Base-by-base conservation (phyloP, 2,113 vertebrate species). In the Myxocyprinus asiaticus region DNA sequence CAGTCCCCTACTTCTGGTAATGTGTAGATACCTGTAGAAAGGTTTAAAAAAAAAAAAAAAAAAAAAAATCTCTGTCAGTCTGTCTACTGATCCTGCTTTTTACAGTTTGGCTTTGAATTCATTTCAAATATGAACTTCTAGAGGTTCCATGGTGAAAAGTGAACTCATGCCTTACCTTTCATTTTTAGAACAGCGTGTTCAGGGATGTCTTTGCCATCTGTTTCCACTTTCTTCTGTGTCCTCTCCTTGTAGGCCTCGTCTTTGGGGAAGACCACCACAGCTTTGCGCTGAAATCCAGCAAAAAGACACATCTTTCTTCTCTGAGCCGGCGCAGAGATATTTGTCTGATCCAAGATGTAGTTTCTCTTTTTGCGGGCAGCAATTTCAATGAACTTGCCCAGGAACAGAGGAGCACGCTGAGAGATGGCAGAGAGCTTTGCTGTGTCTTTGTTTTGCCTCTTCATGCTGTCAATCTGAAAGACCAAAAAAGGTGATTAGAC, bases 301-400 rank as follows among this genome's bases (percentile, higher is more conserved):
- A 99, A 99, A 86, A 99, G 91, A 91, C 98, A 99, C 98, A 99
- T 99, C 95, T 99, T 99, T 93, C 97, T 96, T 89, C 96, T 96
- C 94, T 99, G 98, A 88, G 97, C 98, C 6, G 96, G 95, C 83
- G 95, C 95, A 70, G 97, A 98, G 86, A 99, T 94, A 87, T 99
- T 99, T 77, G 98, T 99, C 97, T 99, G 98, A 92, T 99, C 98
- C 87, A 99, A 85, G 90, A 99, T 99, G 88, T 98, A 99, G 91
- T 99, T 96, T 81, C 97, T 94, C 90, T 99, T 99, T 86, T 99
- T 99, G 67, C 97, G 97, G 78, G 97, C 98, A 58, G 97, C 98
- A 33, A 99, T 99, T 90, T 99, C 98, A 82, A 99, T 99, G 82
- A 99, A 99, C 87, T 99, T 99, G 10, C 97, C 96, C 78, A 99